Conservation (phyloP, 2,797 vertebrate species). For the Florisuga fusca region DNA sequence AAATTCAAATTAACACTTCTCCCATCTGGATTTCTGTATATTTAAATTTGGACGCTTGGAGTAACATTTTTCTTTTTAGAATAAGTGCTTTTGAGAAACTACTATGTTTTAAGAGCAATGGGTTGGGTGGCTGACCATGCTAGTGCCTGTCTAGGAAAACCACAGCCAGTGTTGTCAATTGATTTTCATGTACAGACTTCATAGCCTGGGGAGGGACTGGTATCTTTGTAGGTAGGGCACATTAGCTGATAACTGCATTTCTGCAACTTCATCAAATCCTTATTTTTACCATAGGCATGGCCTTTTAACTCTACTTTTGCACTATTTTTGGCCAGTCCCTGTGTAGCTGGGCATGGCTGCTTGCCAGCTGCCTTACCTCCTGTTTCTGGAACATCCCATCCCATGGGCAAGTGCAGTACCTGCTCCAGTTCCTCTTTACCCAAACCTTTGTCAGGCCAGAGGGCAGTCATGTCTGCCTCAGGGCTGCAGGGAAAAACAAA, state of each 20-base stretch:
- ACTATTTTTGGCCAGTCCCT: not conserved
- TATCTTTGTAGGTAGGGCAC: not conserved
- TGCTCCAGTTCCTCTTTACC: not conserved
- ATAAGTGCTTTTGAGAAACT: not conserved
- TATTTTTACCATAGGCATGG: not conserved
- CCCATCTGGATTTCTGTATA: constrained; percentile 19
- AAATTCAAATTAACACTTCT: constrained; percentile 44
- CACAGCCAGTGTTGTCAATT: not conserved
- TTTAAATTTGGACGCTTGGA: constrained; percentile 2
- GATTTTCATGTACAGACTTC: not conserved
- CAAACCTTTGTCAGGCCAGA: not conserved
- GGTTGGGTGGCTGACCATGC: not conserved
- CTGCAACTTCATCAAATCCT: not conserved
- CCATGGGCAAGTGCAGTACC: accelerated
- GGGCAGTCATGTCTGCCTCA: not conserved
- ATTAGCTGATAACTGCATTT: not conserved
- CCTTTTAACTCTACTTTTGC: not conserved
- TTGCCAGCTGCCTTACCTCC: not conserved
- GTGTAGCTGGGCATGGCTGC: not conserved
- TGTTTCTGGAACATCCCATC: not conserved
- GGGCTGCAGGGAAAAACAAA: not conserved
- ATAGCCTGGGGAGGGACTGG: accelerated
- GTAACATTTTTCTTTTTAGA: not conserved
- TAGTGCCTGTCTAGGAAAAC: not conserved
- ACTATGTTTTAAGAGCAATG: not conserved